These are phyloP conservation scores for Drosophila parvula DNA, from an alignment of 1,140 invertebrate species.

Conservation along the genomic window DNA sequence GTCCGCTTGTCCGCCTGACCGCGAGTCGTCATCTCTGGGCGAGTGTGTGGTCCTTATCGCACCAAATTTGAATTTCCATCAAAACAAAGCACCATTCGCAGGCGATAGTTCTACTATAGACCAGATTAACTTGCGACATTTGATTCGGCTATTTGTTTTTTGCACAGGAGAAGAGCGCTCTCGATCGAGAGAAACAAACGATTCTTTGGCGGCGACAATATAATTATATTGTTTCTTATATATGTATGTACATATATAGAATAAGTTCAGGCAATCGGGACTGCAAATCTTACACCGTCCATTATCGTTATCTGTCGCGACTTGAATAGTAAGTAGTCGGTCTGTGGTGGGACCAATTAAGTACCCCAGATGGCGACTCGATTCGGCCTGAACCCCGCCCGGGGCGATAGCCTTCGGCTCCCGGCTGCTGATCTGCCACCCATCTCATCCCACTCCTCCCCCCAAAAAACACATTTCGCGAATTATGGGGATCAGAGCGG, in stretches of 20 bases:
- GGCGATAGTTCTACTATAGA: slow-evolving; percentile 40
- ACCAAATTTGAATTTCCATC: slow-evolving; percentile 49
- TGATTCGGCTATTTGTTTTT: slow-evolving; percentile 29
- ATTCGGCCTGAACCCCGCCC: slow-evolving; percentile 19
- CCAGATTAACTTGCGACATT: slow-evolving; percentile 42
- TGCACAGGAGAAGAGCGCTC: not conserved
- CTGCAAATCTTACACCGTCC: slow-evolving; percentile 33
- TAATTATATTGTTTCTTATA: not conserved
- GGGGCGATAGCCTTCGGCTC: slow-evolving; percentile 29
- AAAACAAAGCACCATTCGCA: slow-evolving; percentile 46
- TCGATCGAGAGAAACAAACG: not conserved
- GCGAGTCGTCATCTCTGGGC: slow-evolving; percentile 8
- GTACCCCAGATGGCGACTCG: slow-evolving; percentile 36
- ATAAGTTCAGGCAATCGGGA: slow-evolving; percentile 4
- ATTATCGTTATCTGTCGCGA: slow-evolving; percentile 47
- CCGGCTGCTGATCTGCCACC: slow-evolving; percentile 20
- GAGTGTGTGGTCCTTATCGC: slow-evolving; percentile 70
- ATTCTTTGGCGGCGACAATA: slow-evolving; percentile 24
- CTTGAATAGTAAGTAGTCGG: slow-evolving; percentile 7
- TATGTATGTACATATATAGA: not conserved
- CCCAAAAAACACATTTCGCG: not conserved
- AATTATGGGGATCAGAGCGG: not conserved
- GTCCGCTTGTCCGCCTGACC: slow-evolving; percentile 9
- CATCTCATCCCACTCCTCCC: not conserved
- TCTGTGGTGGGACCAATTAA: slow-evolving; percentile 28